phyloP scores from a whole-genome alignment of 2,888 invertebrate genomes.

The Coleophora flavipennella region DNA sequence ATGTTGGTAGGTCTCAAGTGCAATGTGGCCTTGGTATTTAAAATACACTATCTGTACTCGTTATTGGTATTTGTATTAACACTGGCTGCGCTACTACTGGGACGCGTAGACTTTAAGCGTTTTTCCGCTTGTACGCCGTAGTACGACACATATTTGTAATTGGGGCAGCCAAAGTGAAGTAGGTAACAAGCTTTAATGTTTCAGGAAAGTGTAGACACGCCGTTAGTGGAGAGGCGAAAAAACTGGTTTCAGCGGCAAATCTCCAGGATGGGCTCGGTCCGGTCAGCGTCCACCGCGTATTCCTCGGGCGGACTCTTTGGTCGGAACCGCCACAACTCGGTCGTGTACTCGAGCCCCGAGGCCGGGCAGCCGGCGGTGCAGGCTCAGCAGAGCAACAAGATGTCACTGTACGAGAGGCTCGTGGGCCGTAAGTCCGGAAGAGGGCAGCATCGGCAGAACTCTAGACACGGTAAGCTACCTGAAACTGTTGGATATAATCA shows the following conservation, averaged over 20 bases:
- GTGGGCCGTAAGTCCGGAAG: conserved; percentile 86
- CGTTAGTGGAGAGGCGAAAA: conserved; percentile 86
- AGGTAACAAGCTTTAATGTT: too few species aligned
- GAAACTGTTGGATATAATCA: too few species aligned
- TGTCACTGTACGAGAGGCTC: conserved; percentile 87
- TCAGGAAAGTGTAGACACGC: conserved; percentile 92
- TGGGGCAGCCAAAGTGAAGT: too few species aligned
- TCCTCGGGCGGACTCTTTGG: conserved; percentile 84
- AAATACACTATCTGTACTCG: too few species aligned
- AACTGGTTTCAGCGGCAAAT: conserved; percentile 92
- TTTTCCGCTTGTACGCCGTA: too few species aligned
- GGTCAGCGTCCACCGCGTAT: conserved; percentile 89
- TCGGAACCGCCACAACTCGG: conserved; percentile 84
- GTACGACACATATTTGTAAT: too few species aligned
- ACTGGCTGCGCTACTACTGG: too few species aligned
- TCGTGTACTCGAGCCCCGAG: conserved; percentile 78
- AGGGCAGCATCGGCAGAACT: conserved; percentile 75
- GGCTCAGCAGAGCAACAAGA: conserved; percentile 74
- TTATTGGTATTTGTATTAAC: too few species aligned
- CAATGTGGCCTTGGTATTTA: too few species aligned
- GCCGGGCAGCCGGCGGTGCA: conserved; percentile 59
- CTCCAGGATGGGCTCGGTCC: conserved; percentile 87
- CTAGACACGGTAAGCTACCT: conserved; percentile 71
- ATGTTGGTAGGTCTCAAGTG: too few species aligned
- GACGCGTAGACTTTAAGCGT: too few species aligned